Percentiles rank a stretch among this genome's conserved stretches.
These are phyloP conservation scores for Drosophila eohydei DNA, from an alignment of 2,888 invertebrate species.

Conservation along the genomic window DNA sequence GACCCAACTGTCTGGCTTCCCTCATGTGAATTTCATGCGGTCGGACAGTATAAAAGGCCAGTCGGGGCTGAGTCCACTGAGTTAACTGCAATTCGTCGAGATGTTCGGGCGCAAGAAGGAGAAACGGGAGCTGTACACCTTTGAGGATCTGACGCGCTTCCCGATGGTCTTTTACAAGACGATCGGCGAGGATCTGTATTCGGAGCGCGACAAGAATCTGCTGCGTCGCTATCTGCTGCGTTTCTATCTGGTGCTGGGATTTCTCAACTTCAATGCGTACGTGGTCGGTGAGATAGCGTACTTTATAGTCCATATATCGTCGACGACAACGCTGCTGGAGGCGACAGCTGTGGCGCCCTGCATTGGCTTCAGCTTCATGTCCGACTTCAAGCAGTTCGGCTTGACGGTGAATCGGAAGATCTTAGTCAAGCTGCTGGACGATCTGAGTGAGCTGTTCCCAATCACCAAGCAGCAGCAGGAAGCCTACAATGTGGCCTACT, in stretches of 20 bases:
- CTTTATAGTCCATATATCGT: slow-evolving; percentile 67
- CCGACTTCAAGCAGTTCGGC: slow-evolving; percentile 72
- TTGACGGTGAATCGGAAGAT: slow-evolving; percentile 54
- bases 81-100: neutral
- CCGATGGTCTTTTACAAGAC: slow-evolving; percentile 74
- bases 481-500: slow-evolving; percentile 48
- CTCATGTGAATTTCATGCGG: slow-evolving; percentile 63
- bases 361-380: slow-evolving; percentile 74
- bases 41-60: slow-evolving; percentile 39
- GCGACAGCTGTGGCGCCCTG: slow-evolving; percentile 79
- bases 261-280: slow-evolving; percentile 73
- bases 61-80: neutral
- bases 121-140: slow-evolving; percentile 46
- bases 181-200: slow-evolving; percentile 78
- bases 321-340: slow-evolving; percentile 74
- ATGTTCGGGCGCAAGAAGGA: slow-evolving; percentile 50
- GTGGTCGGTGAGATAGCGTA: slow-evolving; percentile 75
- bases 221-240: slow-evolving; percentile 58
- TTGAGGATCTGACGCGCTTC: slow-evolving; percentile 67
- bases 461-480: slow-evolving; percentile 45
- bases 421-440: slow-evolving; percentile 61
- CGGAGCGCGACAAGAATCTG: slow-evolving; percentile 55
- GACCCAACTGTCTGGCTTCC: slow-evolving; percentile 47
- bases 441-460: slow-evolving; percentile 70
- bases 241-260: slow-evolving; percentile 58